Percentiles rank a stretch among this genome's conserved stretches.
phyloP scores from a whole-genome alignment of 2,797 vertebrate species.

The Cyclopterus lumpus region DNA sequence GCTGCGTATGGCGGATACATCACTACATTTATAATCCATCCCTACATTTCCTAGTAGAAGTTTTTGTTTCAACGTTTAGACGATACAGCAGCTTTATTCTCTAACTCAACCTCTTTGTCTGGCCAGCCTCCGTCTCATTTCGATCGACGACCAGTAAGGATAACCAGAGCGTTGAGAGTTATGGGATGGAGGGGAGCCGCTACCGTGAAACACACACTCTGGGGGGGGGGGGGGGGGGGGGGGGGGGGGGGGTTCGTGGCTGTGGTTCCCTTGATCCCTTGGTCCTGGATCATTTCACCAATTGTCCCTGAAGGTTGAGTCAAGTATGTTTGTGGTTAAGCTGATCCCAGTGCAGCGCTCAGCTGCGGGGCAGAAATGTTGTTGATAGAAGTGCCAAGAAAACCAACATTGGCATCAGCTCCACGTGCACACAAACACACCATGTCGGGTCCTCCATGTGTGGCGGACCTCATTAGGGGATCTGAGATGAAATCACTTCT shows the following conservation, averaged over 20 bases:
- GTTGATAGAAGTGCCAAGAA: constrained; percentile 11
- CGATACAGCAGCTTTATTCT: constrained; percentile 22
- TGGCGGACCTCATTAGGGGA: constrained; percentile 21
- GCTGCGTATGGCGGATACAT: constrained; percentile 28
- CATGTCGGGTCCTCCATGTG: constrained; percentile 22
- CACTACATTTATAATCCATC: constrained; percentile 48
- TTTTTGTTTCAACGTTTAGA: constrained; percentile 38
- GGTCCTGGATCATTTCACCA: constrained; percentile 28
- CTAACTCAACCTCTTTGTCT: constrained; percentile 8
- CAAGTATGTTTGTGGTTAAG: not conserved
- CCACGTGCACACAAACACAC: constrained; percentile 17
- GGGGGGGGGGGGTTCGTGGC: no score
- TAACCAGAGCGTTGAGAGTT: constrained; percentile 31
- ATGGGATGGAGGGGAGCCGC: constrained; percentile 9
- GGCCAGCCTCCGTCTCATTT: constrained; percentile 9
- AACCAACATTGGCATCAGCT: constrained; percentile 11
- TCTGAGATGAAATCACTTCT: constrained; percentile 42
- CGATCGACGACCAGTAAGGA: constrained; percentile 13
- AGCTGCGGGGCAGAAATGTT: no score
- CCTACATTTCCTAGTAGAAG: constrained; percentile 45
- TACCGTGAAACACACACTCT: constrained; percentile 38
- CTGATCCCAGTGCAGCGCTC: no score
- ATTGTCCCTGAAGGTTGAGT: constrained; percentile 17
- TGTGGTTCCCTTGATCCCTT: constrained; percentile 29
- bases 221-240: no score